phyloP scores from a whole-genome alignment of 2,113 vertebrate species.

The Heterotis niloticus region DNA sequence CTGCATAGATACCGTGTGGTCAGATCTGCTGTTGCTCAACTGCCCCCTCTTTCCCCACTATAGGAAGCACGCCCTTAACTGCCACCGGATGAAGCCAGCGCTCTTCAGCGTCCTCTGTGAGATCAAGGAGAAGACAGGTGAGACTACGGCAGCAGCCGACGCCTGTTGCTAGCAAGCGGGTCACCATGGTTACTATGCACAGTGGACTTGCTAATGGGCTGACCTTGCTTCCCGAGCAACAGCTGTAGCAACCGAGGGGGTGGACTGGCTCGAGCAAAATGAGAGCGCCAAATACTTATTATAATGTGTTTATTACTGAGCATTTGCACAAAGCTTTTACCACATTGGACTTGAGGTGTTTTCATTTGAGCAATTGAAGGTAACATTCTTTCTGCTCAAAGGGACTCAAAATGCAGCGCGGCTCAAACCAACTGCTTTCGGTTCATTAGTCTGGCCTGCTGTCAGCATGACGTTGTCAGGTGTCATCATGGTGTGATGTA shows the following conservation, averaged over 20 bases:
- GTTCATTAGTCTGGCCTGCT: too few relatives aligned
- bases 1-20: neutral
- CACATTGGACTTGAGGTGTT: too few relatives aligned
- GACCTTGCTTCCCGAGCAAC: slow-evolving; percentile 10
- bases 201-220: slow-evolving; percentile 6
- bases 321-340: too few relatives aligned
- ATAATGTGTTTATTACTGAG: too few relatives aligned
- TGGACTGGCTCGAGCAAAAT: too few relatives aligned
- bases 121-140: slow-evolving; percentile 90
- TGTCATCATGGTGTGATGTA: too few relatives aligned
- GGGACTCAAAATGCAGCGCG: too few relatives aligned
- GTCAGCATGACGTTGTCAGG: too few relatives aligned
- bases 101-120: slow-evolving; percentile 91
- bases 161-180: neutral
- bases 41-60: slow-evolving; percentile 29
- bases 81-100: slow-evolving; percentile 87
- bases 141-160: slow-evolving; percentile 34
- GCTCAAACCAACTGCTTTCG: too few relatives aligned
- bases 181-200: slow-evolving; percentile 16
- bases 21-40: neutral
- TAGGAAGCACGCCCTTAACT: slow-evolving; percentile 87
- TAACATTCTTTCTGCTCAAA: too few relatives aligned
- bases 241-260: neutral
- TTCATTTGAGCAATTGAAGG: too few relatives aligned
- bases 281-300: too few relatives aligned